Evolutionary conservation across 2,113 vertebrate genomes (phyloP), one percentile per base, ranked within the genome.

Genomic region (Columbina picui): DNA sequence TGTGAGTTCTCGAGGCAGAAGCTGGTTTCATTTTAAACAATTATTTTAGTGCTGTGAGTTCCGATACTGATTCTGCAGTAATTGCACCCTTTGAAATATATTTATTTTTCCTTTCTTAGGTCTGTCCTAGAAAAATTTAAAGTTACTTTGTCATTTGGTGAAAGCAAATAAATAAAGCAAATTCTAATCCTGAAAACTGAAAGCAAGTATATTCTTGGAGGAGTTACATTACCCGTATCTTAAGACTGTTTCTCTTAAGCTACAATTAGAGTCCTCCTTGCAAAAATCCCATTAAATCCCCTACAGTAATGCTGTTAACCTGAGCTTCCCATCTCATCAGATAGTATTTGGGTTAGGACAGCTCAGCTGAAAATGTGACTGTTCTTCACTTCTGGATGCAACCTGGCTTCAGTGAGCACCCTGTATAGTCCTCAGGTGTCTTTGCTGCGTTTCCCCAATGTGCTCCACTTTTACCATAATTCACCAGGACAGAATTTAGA

Each of bases 221-320:
- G 73, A 75, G 4, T 81, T 89, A 20, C 10, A 30, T 87, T 91
- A 73, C n/a, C 49, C 7, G 4, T 73, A 41, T 82, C 69, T 82
- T 85, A 73, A 61, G 61, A 68, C 20, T 73, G 10, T 79, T 91
- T 83, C 39, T 65, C 22, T 73, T 75, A 32, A 87, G 70, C 78
- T 69, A 53, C 67, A 52, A 26, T 60, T 68, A 60, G 34, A 92
- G 53, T 65, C 53, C 53, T 91, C 74, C 81, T 93, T 92, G 53
- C 57, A 90, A 77, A 96, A 88, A 77, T 59, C 70, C 59, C 20
- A 25, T 79, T 73, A 83, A 96, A 83, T 93, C 65, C 69, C 26
- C 15, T 76, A 6, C 12, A 2, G 39, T 93, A 80, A 86, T 73
- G 45, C 61, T 86, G 67, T 90, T 90, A 90, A 57, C 85, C 67